These are phyloP conservation scores for Bolinopsis microptera DNA, from an alignment of 37 sponge, comb jelly and placozoan species.

Conservation along the genomic window DNA sequence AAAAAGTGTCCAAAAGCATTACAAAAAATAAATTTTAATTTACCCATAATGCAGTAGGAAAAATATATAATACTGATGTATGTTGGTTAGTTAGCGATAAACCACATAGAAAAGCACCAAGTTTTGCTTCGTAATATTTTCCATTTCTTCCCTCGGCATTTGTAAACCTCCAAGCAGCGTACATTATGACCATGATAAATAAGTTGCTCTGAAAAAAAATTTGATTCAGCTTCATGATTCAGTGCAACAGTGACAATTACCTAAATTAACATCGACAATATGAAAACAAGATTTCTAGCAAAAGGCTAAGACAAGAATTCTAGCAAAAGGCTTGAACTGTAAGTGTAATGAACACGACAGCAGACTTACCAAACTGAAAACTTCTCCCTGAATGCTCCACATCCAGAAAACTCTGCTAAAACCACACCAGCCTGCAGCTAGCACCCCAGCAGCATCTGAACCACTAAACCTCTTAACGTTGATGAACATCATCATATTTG, in stretches of 20 bases:
- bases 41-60: slow-evolving; percentile 58
- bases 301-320: too few relatives aligned
- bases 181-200: slow-evolving; percentile 14
- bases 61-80: slow-evolving; percentile 38
- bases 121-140: slow-evolving; percentile 8
- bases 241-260: too few relatives aligned
- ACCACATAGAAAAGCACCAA: slow-evolving; percentile 50
- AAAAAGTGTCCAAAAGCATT: too few relatives aligned
- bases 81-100: slow-evolving; percentile 48
- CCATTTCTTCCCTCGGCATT: slow-evolving; percentile 49
- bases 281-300: too few relatives aligned
- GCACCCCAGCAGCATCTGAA: slow-evolving; percentile 27
- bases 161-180: slow-evolving; percentile 42
- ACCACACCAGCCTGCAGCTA: slow-evolving; percentile 53
- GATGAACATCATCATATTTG: slow-evolving; percentile 23
- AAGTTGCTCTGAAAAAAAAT: slow-evolving; percentile 64
- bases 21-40: too few relatives aligned
- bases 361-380: slow-evolving; percentile 51
- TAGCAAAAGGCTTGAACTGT: too few relatives aligned
- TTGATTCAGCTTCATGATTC: too few relatives aligned
- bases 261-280: too few relatives aligned
- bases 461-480: slow-evolving; percentile 19
- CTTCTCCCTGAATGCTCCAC: slow-evolving; percentile 65
- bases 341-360: too few relatives aligned
- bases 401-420: slow-evolving; percentile 64